Conservation (phyloP, 1,140 invertebrate genomes). For the Drosophila sp. region DNA sequence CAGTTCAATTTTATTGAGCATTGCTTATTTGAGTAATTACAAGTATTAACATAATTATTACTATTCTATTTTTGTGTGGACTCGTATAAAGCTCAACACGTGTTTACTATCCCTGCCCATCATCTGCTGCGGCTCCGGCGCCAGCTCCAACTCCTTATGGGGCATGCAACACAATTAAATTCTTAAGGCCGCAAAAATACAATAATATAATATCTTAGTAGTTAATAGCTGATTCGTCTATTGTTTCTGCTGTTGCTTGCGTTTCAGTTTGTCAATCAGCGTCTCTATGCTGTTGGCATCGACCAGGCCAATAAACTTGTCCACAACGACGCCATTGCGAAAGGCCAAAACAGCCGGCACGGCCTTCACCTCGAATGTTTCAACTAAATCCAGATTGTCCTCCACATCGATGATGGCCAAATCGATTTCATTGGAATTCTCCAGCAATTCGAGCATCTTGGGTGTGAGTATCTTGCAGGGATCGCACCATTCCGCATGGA, state of each 20-base stretch:
- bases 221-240: slow-evolving; percentile 16
- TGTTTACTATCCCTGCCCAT: not conserved
- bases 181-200: slow-evolving; percentile 43
- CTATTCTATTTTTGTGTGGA: slow-evolving; percentile 9
- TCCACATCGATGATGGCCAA: slow-evolving; percentile 97
- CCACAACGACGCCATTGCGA: slow-evolving; percentile 93
- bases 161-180: slow-evolving; percentile 36
- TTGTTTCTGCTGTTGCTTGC: slow-evolving; percentile 71
- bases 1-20: slow-evolving; percentile 42
- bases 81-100: slow-evolving; percentile 15
- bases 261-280: slow-evolving; percentile 90
- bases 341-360: slow-evolving; percentile 96
- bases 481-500: slow-evolving; percentile 97
- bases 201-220: slow-evolving; percentile 40
- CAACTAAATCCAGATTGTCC: slow-evolving; percentile 91
- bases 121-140: not conserved
- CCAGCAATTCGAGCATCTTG: slow-evolving; percentile 93
- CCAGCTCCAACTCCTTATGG: not conserved
- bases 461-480: slow-evolving; percentile 98
- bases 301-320: slow-evolving; percentile 96
- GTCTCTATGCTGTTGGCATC: slow-evolving; percentile 93
- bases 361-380: slow-evolving; percentile 94
- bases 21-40: slow-evolving; percentile 31
- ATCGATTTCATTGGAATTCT: slow-evolving; percentile 91
- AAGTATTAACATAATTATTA: slow-evolving; percentile 32